Base-by-base conservation (phyloP, 2,797 vertebrate species). In the Micrastur ruficollis region DNA sequence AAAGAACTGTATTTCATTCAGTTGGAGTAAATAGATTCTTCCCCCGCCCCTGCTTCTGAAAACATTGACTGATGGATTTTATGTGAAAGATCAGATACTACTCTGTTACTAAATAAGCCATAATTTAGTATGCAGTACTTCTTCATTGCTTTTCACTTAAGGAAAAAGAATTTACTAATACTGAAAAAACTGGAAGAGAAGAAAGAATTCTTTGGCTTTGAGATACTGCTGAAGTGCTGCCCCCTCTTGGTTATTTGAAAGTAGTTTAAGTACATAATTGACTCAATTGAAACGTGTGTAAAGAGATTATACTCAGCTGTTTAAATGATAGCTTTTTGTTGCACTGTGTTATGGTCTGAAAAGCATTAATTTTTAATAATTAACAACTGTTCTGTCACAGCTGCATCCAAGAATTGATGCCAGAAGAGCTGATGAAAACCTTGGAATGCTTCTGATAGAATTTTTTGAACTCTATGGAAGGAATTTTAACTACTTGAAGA, bases 401-500 rank as follows among this genome's bases (percentile, higher is more conserved):
- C 98, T 99, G 89, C 99, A 99, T 97, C 99, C 99, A 81, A 98
- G 99, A 73, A 99, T 99, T 32, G 99, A 99, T 85, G 99, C 99
- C 96, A 98, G 98, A 85, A 99, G 98, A 97, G 98, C 99, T 85
- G 99, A 98, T 83, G 99, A 99, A 97, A 99, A 99, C 97, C 98
- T 99, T 96, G 99, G 99, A 78, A 98, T 99, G 98, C 98, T 99
- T 98, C 98, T 99, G 61, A 99, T 99, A 66, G 99, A 99, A 98
- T 99, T 99, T 98, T 99, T 99, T 93, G 99, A 99, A 98, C 98
- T 99, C 79, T 99, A 99, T 56, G 99, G 99, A 88, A 99, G 99
- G 96, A 99, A 99, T 98, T 99, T 99, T 98, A 99, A 99, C 98
- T 99, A 99, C 98, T 98, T 99, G 98, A 99, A 99, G 98, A 99